Evolutionary conservation across 2,113 vertebrate species (phyloP), one percentile per base, ranked within the genome.

Genomic region (Machaerirhynchus nigripectus): DNA sequence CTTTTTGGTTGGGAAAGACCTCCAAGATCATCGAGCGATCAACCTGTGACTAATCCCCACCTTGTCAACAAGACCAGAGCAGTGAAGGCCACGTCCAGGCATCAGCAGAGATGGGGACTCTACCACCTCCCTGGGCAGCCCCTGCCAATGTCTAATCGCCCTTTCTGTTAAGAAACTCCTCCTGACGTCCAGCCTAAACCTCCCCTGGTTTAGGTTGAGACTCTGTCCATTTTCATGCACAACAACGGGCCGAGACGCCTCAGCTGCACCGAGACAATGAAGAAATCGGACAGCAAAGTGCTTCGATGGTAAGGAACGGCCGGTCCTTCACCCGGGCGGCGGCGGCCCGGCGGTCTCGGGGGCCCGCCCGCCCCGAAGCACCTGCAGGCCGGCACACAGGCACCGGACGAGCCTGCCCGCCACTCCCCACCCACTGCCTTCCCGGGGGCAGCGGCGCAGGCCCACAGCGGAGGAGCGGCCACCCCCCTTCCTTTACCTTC

Each of bases 401-500:
- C 56, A 27, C 42, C 15, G 6, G 47, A 7, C 1, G 18, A 69
- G 5, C 19, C 44, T 16, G 28, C 14, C 28, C 28, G 3, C 10
- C 13, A 3, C 12, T 60, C 13, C 55, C 16, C 12, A 3, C 24
- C 31, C 53, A 7, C 7, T 26, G 19, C 49, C 15, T 10, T 28
- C 31, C 53, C 59, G 8, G 17, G 5, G 69, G 10, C 17, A 53
- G 52, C 13, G 6, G 7, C 1, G 0, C 46, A 9, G 1, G 0
- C 56, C 67, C 30, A 0, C 6, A 10, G 10, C 33, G 3, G 15
- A 15, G 24, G 12, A 2, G 3, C 2, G 3, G 13, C n/a, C 53
- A 19, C 75, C 96, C 96, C 96, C 92, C 5, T 13, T 37, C 77
- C 46, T 68, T 75, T 99, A 99, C 99, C 99, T 99, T 99, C 96